Evolutionary conservation across 30 jellyfish, hydroid and myxozoan genomes (phyloP), one percentile per base, ranked within the genome.

Genomic region (Aurelia aurita complex sp. Pacific): DNA sequence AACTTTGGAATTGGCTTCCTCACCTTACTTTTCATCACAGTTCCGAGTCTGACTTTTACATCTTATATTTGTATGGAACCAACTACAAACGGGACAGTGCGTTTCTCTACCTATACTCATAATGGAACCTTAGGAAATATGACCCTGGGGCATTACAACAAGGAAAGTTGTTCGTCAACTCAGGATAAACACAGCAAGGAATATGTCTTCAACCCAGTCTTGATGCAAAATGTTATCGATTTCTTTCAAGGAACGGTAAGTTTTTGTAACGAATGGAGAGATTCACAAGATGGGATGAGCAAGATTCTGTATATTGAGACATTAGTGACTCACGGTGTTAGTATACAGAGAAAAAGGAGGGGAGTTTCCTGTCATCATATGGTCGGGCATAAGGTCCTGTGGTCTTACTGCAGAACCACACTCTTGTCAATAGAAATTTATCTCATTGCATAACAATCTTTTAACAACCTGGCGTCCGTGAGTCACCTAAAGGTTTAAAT

Each of bases 221-320:
- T 14, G 23, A 46, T 76, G 46, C 81, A 76, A 74, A 76, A 86
- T 69, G 85, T 69, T 11, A 76, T 86, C 33, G 95, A 86, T 67
- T 77, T 86, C 85, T 86, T 86, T 61, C 95, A 86, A 86, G 95
- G 95, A 86, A 76, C 95, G 89, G 95, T 86, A 42, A 18, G 94
- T 85, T 2, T 18, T 38, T 35, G 8, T 29, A 46, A 46, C 32
- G 32, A 32, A 0, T 2, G 14, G 8, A 46, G 57, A 40, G 4
- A 9, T 40, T 40, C 52, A 40, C 0, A 40, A 1, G 9, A 40
- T 40, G 10, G 52, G 6, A 3, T 40, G 52, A 40, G 9, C 52
- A 9, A 40, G 52, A 40, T 40, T 40, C 52, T 40, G 6, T 40
- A 3, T 40, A 40, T 40, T 40, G 52, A 40, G 6, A 40, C 52